Conservation (phyloP, 2,888 invertebrate genomes). For the Eupithecia insigniata region DNA sequence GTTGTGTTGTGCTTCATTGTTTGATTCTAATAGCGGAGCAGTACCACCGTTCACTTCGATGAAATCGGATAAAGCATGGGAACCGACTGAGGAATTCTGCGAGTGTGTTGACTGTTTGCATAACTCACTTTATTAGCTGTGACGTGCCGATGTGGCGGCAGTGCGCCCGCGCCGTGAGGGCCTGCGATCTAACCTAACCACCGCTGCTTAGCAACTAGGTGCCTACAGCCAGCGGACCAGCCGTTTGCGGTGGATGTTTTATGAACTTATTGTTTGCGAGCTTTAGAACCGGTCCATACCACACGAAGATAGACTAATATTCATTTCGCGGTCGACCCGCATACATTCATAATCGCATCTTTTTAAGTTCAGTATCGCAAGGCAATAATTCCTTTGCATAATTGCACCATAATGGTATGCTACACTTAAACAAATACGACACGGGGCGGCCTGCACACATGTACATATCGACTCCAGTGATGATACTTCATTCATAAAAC, state of each 20-base stretch:
- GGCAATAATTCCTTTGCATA: constrained; percentile 3
- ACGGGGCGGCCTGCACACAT: constrained; percentile 49
- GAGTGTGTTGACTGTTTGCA: constrained; percentile 76
- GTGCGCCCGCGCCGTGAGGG: not conserved
- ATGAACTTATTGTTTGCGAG: constrained; percentile 76
- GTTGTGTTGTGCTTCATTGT: constrained; percentile 64
- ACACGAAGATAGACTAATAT: constrained; percentile 60
- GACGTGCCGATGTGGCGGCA: constrained; percentile 54
- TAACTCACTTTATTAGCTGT: constrained; percentile 81
- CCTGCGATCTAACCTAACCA: not conserved
- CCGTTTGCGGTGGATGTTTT: constrained; percentile 76
- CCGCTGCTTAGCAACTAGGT: constrained; percentile 6
- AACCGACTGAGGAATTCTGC: constrained; percentile 77
- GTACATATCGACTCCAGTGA: constrained; percentile 73
- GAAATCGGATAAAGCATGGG: constrained; percentile 83
- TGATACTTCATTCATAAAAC: constrained; percentile 81
- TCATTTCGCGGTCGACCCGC: constrained; percentile 79
- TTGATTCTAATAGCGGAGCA: constrained; percentile 71
- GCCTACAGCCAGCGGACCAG: not conserved
- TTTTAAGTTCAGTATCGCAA: not conserved
- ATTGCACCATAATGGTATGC: constrained; percentile 47
- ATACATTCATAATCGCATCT: constrained; percentile 67
- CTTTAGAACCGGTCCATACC: constrained; percentile 60
- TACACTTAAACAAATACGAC: constrained; percentile 40
- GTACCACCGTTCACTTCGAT: constrained; percentile 73